Conservation (phyloP, 2,888 invertebrate genomes). For the Caenorhabditis sp. region DNA sequence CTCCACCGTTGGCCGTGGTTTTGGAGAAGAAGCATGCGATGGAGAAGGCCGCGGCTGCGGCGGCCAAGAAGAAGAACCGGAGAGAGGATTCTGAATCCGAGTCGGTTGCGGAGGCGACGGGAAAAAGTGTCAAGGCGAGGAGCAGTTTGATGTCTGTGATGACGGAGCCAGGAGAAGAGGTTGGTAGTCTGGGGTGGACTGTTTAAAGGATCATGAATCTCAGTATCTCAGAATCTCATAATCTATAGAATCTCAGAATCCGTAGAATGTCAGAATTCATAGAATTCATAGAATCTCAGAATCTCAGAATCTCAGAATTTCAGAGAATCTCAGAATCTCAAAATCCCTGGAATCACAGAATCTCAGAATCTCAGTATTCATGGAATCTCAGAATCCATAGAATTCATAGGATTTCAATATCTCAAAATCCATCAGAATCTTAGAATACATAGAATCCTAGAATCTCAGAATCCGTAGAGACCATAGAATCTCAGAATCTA, state of each 20-base stretch:
- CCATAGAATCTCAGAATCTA: too few relatives aligned
- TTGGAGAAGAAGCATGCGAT: not conserved
- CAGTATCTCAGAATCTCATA: not conserved
- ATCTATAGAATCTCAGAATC: too few relatives aligned
- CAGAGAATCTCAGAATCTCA: slow-evolving; percentile 34
- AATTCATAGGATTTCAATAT: not conserved
- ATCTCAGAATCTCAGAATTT: too few relatives aligned
- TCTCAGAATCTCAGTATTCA: too few relatives aligned
- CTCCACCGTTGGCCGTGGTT: not conserved
- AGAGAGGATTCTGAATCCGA: not conserved
- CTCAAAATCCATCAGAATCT: too few relatives aligned
- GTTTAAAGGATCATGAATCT: not conserved
- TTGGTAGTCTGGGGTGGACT: not conserved
- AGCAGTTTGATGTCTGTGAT: not conserved
- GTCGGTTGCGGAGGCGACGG: not conserved
- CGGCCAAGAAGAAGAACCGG: too few relatives aligned
- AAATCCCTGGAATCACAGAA: not conserved
- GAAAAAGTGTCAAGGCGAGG: not conserved
- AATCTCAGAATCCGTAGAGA: too few relatives aligned
- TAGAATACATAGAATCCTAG: too few relatives aligned
- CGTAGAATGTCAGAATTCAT: not conserved
- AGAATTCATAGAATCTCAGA: too few relatives aligned
- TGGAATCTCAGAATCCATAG: too few relatives aligned
- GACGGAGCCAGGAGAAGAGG: not conserved
- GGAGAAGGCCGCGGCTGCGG: not conserved